These are phyloP conservation scores for Plestiodon gilberti DNA, from an alignment of 2,113 vertebrate genomes.

Conservation along the genomic window DNA sequence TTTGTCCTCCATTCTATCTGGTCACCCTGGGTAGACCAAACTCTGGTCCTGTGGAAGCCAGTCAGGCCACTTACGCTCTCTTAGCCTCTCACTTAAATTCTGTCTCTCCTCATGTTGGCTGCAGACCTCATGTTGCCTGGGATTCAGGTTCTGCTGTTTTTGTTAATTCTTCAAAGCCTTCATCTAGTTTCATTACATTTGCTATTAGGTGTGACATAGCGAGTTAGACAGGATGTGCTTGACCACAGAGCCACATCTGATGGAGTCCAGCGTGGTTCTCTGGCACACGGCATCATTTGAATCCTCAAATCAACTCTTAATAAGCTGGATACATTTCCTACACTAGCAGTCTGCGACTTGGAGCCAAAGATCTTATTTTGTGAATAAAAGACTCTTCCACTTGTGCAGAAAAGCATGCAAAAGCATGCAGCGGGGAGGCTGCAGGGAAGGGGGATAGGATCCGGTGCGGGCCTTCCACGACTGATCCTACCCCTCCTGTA, in stretches of 20 bases:
- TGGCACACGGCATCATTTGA: slow-evolving; percentile 29
- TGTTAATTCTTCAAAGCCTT: slow-evolving; percentile 34
- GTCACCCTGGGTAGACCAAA: not conserved
- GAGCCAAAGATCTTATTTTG: not conserved
- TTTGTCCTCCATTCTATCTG: too few relatives aligned
- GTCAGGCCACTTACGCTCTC: slow-evolving; percentile 22
- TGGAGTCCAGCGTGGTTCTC: not conserved
- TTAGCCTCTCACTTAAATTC: too few relatives aligned
- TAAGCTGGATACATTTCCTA: slow-evolving; percentile 8
- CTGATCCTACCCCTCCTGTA: too few relatives aligned
- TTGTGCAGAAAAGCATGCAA: not conserved
- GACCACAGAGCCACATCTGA: not conserved
- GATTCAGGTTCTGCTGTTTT: slow-evolving; percentile 51
- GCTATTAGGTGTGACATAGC: not conserved
- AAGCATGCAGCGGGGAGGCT: too few relatives aligned
- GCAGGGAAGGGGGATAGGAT: too few relatives aligned
- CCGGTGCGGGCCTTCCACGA: too few relatives aligned
- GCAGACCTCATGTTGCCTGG: slow-evolving; percentile 45
- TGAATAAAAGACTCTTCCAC: not conserved
- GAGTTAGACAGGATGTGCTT: slow-evolving; percentile 24
- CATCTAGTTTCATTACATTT: slow-evolving; percentile 30
- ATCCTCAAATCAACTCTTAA: slow-evolving; percentile 32
- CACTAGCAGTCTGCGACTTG: not conserved
- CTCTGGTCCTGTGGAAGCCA: not conserved
- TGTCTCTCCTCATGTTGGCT: slow-evolving; percentile 27